Conservation (phyloP, 2,113 vertebrate genomes). For the Aepyceros melampus region DNA sequence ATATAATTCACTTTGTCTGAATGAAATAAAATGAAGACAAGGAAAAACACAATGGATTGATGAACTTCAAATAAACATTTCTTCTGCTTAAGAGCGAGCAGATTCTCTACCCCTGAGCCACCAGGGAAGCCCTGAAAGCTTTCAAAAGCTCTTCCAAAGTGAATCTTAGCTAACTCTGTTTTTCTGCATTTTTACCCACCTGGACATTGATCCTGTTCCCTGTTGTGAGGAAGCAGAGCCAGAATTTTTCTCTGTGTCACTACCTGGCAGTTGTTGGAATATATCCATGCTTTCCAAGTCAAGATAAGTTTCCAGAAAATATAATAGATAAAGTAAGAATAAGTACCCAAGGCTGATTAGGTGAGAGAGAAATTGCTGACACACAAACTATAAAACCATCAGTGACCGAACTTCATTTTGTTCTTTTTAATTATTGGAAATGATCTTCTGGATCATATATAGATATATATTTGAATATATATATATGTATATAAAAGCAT, state of each 20-base stretch:
- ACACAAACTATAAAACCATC: rapidly evolving
- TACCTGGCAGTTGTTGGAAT: not conserved
- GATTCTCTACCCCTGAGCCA: not conserved
- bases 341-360: not conserved
- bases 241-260: rapidly evolving
- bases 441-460: not conserved
- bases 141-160: not conserved
- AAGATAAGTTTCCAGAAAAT: not conserved
- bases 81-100: not conserved
- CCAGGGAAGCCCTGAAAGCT: not conserved
- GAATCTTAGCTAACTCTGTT: not conserved
- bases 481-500: not conserved
- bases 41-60: not conserved
- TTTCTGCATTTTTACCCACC: not conserved
- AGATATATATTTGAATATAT: not conserved
- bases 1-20: not conserved
- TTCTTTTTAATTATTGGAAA: not conserved
- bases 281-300: not conserved
- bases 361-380: not conserved
- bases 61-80: not conserved
- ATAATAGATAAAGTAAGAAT: not conserved
- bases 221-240: not conserved
- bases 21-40: not conserved
- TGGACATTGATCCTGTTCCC: rapidly evolving
- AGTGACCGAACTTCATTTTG: not conserved